Base-by-base conservation (phyloP, 2,888 invertebrate species). In the Fragum fragum region DNA sequence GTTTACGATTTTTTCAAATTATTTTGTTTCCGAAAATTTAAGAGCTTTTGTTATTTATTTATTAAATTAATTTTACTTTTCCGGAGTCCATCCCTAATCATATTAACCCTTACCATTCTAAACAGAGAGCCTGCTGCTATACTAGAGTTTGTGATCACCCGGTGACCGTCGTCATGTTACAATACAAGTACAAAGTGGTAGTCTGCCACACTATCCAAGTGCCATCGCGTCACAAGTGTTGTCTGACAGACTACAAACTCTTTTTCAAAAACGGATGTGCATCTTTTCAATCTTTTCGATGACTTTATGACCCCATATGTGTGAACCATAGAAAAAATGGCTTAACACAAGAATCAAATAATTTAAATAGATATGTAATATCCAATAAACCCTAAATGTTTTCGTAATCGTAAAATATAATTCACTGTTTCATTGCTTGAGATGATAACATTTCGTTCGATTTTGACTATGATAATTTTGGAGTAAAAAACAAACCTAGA, bases 401-500 rank as follows among this genome's bases (percentile, higher is more conserved):
- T 57, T 18, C 57, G 57, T 6, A 57, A 7, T 3, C 57, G 57
- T 7, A 57, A 26, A 26, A 57, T 57, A 57, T 57, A 57, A 57
- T 57, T 57, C 3, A 57, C 57, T 26, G 57, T 28, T 70, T 70
- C 23, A 6, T 59, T 32, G 63, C 53, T 61, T 70, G 59, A 29
- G 18, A 21, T 14, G 59, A 42, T 21, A 69, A 57, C 3, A 57
- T 71, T n/a, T 39, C 57, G 11, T 42, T 21, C 26, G 70, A 47
- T 16, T 59, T 42, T 29, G 59, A 57, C 76, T 59, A 76, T 29
- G 29, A 47, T 16, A 57, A 42, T 71, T 61, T 71, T 28, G 59
- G 52, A n/a, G 59, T 32, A 61, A 76, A 71, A 69, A 42, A 70
- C 29, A 76, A 16, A 52, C 76, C 76, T 29, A 76, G 61, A 42